Base-by-base conservation (phyloP, 2,113 vertebrate genomes). In the Melanocharis versteri region DNA sequence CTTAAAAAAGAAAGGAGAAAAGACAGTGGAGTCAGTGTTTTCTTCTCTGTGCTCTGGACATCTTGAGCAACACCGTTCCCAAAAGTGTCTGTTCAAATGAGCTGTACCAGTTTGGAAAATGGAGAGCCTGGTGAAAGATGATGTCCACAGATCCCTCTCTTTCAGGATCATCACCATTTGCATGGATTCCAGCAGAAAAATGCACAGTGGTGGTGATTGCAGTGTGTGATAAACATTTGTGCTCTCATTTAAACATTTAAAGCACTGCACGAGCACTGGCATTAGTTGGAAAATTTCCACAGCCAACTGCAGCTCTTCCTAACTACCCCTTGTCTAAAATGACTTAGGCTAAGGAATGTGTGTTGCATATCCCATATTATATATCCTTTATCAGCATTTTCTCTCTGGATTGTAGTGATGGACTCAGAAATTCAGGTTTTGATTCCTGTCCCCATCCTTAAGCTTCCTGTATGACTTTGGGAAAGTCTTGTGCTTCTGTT, bases 1-100 rank as follows among this genome's bases (percentile, higher is more conserved):
- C 92, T 95, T 94, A 75, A 95, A 97, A 96, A 93, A 84, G 89
- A 79, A 87, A 89, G 48, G 44, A 71, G 68, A 53, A 53, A 64
- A 68, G 70, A 96, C 90, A 96, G 56, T 89, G 53, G 53, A 87
- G 73, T 79, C 86, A 85, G 86, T 93, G 90, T 95, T 94, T 87
- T 81, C 81, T 50, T 10, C 73, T 45, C 12, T 17, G 65, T 72
- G 83, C 73, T 83, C 24, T 44, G 91, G 88, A 80, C 71, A 48
- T n/a, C 69, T 87, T 83, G 54, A 88, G 65, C 57, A 82, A 35
- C 50, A 26, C 54, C 4, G 0, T 69, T 84, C 76, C 86, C 54
- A 61, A 80, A 82, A 91, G 17, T 16, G 21, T 73, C 64, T 0
- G 0, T 12, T 85, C 58, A 83, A 73, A 87, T 30, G 87, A 81